Conservation (phyloP, 2,888 invertebrate species). For the Autographa pulchrina region DNA sequence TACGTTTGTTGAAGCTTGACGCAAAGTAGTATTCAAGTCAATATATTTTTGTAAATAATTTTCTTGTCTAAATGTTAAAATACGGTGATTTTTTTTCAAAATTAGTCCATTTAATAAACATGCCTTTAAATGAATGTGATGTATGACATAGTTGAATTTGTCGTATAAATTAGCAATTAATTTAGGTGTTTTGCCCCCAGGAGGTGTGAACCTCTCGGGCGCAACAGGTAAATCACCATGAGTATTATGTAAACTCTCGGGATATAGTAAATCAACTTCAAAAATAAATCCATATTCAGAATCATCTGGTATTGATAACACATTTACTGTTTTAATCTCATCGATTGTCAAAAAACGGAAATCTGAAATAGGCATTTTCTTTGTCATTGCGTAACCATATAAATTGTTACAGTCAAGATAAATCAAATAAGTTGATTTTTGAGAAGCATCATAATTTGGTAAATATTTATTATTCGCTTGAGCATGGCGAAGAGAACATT, state of each 20-base stretch:
- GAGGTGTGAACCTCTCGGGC: slow-evolving; percentile 3
- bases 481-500: slow-evolving; percentile 53
- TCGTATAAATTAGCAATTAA: slow-evolving; percentile 21
- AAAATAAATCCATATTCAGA: slow-evolving; percentile 6
- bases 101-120: slow-evolving; percentile 6
- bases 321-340: neutral
- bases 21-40: slow-evolving; percentile 10
- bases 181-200: slow-evolving; percentile 7
- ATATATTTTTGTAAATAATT: slow-evolving; percentile 13
- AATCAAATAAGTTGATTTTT: slow-evolving; percentile 15
- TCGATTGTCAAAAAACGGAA: slow-evolving; percentile 7
- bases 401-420: slow-evolving; percentile 17
- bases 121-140: slow-evolving; percentile 21
- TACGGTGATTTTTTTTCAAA: neutral
- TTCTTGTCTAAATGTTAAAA: slow-evolving; percentile 14
- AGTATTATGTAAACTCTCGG: neutral
- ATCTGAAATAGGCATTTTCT: slow-evolving; percentile 9
- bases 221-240: no score
- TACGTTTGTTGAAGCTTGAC: neutral
- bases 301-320: neutral
- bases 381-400: slow-evolving; percentile 17
- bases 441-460: slow-evolving; percentile 38
- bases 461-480: slow-evolving; percentile 55
- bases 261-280: slow-evolving; percentile 16
- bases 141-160: slow-evolving; percentile 16